Evolutionary conservation across 1,140 invertebrate species (phyloP), one percentile per base, ranked within the genome.

Genomic region (Bombus sibiricus): DNA sequence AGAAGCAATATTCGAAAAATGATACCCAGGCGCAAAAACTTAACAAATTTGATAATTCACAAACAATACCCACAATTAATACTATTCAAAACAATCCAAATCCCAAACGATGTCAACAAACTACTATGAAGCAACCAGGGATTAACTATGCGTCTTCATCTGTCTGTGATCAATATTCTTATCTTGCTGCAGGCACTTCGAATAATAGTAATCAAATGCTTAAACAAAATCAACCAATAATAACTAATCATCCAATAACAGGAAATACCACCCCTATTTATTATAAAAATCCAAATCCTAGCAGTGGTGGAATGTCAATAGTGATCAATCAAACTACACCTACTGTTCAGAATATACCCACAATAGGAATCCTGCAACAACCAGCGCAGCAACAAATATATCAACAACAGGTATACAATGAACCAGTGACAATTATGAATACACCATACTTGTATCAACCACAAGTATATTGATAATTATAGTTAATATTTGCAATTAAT

Each of bases 1-100:
- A 64, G 15, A 62, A 25, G 10, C 74, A 37, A 28, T 25, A 59
- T 43, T 2, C 2, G 22, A 18, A 32, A 25, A 10, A 25, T 34
- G 3, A 0, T 2, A 25, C 1, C 0, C 3, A 32, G 18, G 3
- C 0, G 0, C 22, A 47, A 32, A 0, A 5, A 22, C 1, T 15
- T 6, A 22, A 41, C 8, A 12, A 47, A n/a, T 5, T 22, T 18
- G 28, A 32, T 32, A 32, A 25, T 62, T 6, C 9, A n/a, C 22
- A 37, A 34, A 12, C 39, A 28, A 10, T 2, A 2, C 9, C 12
- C 4, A n/a, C 9, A 4, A 9, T 53, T 2, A 1, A 83, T 41
- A 22, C 18, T 32, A 8, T 13, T 4, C 10, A 28, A 3, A 25
- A 76, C 12, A n/a, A 66, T n/a, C 41, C 64, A 12, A 47, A 39